These are phyloP conservation scores for Alitta virens DNA, from an alignment of 2,888 invertebrate genomes.

Conservation along the genomic window DNA sequence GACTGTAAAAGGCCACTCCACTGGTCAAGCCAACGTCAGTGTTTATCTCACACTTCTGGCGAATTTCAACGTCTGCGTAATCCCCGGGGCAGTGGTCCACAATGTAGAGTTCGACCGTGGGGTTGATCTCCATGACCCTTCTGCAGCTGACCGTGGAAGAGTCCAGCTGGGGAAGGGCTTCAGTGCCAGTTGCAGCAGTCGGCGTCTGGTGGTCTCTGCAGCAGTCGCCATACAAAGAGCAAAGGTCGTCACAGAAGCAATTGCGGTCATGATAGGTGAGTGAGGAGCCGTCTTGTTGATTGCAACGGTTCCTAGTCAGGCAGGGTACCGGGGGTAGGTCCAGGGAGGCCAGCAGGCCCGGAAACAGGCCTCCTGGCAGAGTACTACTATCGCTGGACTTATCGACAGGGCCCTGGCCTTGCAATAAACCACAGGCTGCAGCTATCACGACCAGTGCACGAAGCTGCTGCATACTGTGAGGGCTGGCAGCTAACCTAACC, in stretches of 20 bases:
- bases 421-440: too few species aligned
- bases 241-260: constrained; percentile 37
- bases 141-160: not conserved
- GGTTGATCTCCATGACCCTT: constrained; percentile 20
- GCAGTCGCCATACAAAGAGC: constrained; percentile 34
- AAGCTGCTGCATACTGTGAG: too few species aligned
- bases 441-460: too few species aligned
- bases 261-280: constrained; percentile 20
- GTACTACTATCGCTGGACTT: too few species aligned
- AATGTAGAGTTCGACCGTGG: constrained; percentile 23
- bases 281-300: not conserved
- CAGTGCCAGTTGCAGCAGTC: not conserved
- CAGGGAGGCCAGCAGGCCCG: not conserved
- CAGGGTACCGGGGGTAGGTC: constrained; percentile 7
- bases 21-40: constrained; percentile 3
- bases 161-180: not conserved
- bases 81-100: constrained; percentile 30
- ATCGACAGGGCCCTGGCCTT: too few species aligned
- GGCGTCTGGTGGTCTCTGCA: constrained; percentile 29
- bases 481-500: too few species aligned
- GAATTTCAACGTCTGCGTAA: constrained; percentile 22
- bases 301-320: constrained; percentile 11
- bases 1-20: constrained; percentile 18
- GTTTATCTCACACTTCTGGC: constrained; percentile 17
- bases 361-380: too few species aligned